Conservation (phyloP, 2,113 vertebrate genomes). For the Panthera uncia region DNA sequence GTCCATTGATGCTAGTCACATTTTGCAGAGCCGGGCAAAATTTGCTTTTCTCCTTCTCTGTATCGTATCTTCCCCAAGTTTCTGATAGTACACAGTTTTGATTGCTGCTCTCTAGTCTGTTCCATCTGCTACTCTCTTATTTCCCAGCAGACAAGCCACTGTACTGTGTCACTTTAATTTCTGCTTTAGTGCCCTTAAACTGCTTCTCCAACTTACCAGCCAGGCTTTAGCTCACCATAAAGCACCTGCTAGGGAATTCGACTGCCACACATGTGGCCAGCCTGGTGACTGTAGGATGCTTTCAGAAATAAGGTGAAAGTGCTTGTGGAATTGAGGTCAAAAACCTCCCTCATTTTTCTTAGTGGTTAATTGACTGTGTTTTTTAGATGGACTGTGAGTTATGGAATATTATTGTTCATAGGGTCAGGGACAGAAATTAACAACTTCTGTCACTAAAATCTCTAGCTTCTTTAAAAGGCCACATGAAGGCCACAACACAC, state of each 20-base stretch:
- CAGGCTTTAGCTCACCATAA: constrained; percentile 6
- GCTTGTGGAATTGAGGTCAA: constrained; percentile 51
- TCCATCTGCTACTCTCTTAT: constrained; percentile 46
- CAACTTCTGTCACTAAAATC: neutral
- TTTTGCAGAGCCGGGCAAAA: neutral
- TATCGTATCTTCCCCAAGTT: neutral
- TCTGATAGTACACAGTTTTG: neutral
- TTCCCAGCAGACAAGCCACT: neutral
- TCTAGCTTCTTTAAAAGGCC: constrained; percentile 24
- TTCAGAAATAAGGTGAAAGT: constrained; percentile 47
- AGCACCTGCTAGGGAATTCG: constrained; percentile 62
- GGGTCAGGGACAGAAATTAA: neutral
- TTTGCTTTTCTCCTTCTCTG: neutral
- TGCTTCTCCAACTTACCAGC: neutral
- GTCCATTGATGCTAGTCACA: neutral
- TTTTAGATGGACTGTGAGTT: neutral
- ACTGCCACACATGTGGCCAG: neutral
- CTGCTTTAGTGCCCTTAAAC: constrained; percentile 34
- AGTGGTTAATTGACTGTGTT: neutral
- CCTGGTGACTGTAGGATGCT: neutral
- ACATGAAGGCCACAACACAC: neutral
- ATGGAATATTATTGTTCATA: neutral
- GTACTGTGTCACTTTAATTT: constrained; percentile 21
- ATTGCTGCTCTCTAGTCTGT: neutral
- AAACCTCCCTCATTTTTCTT: neutral